Evolutionary conservation across 2,113 vertebrate genomes (phyloP), one percentile per base, ranked within the genome.

Genomic region (Phoxinus phoxinus): DNA sequence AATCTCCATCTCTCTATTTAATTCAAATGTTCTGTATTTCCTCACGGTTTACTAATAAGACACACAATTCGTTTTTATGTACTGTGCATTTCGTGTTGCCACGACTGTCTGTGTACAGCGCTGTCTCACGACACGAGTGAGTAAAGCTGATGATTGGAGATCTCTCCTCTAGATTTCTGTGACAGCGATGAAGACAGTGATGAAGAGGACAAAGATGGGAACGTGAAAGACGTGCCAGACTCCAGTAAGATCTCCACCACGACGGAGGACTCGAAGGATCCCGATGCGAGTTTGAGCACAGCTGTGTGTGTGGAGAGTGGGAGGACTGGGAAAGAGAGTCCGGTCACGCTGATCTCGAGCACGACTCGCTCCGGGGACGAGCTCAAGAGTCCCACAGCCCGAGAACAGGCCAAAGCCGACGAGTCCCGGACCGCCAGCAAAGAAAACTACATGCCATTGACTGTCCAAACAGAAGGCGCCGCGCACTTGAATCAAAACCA

Each of bases 141-240:
- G 32, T 32, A 32, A 32, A n/a, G n/a, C n/a, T n/a, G n/a, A n/a
- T n/a, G n/a, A n/a, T n/a, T n/a, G n/a, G n/a, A n/a, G n/a, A n/a
- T n/a, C n/a, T n/a, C n/a, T n/a, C n/a, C 46, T 58, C 13, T 89
- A 99, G 98, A 98, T 91, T 94, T 96, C 89, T 97, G 97, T 6
- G 96, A 96, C 92, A 99, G 97, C 86, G 98, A 99, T 8, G 97
- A 95, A 1, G 98, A 99, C 84, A 99, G 97, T 88, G 98, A 99
- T 25, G 95, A 97, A 0, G 98, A 99, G 84, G 97, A 96, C 83
- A 98, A 98, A 91, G 97, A 98, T 35, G 97, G 93, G 3, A 95
- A 95, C 78, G 85, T 93, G 83, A 95, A 94, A 3, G 98, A 98
- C 59, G 95, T 93, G 21, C 94, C 91, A 11, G 98, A 99, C 74